phyloP scores from a whole-genome alignment of 2,113 vertebrate genomes.

The Nothobranchius furzeri region DNA sequence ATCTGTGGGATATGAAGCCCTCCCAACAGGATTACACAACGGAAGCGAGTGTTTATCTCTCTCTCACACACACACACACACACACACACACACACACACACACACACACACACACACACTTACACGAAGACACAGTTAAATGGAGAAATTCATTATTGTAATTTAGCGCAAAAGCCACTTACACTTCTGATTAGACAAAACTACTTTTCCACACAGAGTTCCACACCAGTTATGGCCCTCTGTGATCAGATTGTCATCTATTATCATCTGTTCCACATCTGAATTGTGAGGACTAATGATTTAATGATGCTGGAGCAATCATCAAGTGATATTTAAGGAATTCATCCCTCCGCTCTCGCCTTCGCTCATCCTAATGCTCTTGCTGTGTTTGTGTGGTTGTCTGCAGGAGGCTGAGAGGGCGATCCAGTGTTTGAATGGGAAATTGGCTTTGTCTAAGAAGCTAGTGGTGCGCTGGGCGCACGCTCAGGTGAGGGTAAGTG shows the following conservation, averaged over 20 bases:
- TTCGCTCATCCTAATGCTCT: neutral
- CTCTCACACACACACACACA: constrained; percentile 35
- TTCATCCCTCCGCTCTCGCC: neutral
- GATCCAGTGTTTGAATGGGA: constrained; percentile 96
- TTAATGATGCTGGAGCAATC: constrained; percentile 52
- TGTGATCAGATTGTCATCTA: constrained; percentile 29
- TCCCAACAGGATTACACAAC: constrained; percentile 64
- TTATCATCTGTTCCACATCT: constrained; percentile 48
- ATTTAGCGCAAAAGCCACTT: constrained; percentile 50
- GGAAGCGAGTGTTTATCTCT: constrained; percentile 72
- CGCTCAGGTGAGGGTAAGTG: constrained; percentile 93
- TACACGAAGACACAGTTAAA: constrained; percentile 16
- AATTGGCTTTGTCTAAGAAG: constrained; percentile 96
- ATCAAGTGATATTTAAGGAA: constrained; percentile 34
- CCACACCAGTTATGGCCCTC: constrained; percentile 7
- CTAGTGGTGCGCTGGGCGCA: constrained; percentile 97
- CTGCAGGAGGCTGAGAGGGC: constrained; percentile 94
- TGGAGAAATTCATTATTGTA: constrained; percentile 57
- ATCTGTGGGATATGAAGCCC: constrained; percentile 68
- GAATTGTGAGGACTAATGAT: constrained; percentile 55
- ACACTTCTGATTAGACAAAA: constrained; percentile 50
- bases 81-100: constrained; percentile 22
- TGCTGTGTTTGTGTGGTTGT: constrained; percentile 8
- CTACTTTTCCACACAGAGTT: constrained; percentile 21
- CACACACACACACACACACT: constrained; percentile 15